Evolutionary conservation across 1,140 invertebrate genomes (phyloP).

Genomic region (Nasonia vitripennis): DNA sequence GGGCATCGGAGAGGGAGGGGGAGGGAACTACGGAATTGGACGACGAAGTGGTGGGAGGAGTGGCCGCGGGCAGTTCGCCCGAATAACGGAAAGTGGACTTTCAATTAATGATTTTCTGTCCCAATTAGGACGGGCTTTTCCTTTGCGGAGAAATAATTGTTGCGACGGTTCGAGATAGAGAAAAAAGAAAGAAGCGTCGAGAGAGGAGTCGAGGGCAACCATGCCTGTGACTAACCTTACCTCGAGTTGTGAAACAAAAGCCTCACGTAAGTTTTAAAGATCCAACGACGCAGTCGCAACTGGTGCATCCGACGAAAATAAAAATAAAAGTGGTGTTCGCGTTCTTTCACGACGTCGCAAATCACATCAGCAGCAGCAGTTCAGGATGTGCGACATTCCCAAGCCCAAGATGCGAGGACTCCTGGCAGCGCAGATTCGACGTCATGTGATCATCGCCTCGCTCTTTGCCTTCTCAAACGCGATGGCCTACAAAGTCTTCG

Average conservation of each 20-base stretch:
- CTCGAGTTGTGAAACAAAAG: background rate
- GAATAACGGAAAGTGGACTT: slow-evolving; percentile 19
- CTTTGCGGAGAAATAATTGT: background rate
- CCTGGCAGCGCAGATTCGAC: too few species aligned
- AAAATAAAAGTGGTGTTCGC: too few species aligned
- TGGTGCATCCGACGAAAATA: too few species aligned
- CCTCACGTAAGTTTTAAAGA: background rate
- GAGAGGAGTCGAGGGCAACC: too few species aligned
- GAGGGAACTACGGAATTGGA: background rate
- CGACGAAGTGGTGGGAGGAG: background rate
- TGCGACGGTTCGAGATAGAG: too few species aligned
- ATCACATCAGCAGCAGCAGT: background rate
- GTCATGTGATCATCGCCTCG: background rate
- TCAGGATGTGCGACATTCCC: background rate
- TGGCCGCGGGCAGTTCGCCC: background rate
- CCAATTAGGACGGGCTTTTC: background rate
- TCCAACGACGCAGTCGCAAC: too few species aligned
- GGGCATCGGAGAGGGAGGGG: too few species aligned
- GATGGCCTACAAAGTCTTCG: background rate
- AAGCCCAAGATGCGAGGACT: slow-evolving; percentile 14
- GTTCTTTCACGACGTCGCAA: background rate
- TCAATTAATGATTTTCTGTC: slow-evolving; percentile 34
- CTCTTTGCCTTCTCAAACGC: background rate
- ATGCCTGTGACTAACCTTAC: too few species aligned
- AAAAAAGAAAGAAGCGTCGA: too few species aligned